Conservation (phyloP, 2,888 invertebrate genomes). For the Polydrusus cervinus region DNA sequence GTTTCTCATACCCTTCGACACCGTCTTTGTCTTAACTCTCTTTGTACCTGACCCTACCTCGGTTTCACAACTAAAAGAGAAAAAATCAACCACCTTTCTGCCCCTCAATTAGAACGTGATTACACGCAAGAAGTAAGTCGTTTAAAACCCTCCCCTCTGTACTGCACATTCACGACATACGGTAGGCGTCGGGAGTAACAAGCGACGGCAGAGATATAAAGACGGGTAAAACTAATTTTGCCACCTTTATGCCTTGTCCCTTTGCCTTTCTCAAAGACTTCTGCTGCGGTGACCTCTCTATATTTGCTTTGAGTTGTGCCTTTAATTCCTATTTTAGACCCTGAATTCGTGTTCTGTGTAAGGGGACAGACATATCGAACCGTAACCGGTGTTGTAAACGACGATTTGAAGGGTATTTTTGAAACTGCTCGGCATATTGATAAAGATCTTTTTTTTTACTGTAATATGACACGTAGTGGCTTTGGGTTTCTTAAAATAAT, state of each 20-base stretch:
- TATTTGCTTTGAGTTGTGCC: conserved; percentile 19
- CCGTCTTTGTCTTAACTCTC: neutral
- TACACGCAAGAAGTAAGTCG: conserved; percentile 30
- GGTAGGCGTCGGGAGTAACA: conserved; percentile 22
- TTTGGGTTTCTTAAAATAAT: no score
- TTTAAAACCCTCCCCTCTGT: conserved; percentile 11
- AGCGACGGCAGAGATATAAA: conserved; percentile 34
- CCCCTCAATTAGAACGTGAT: conserved; percentile 18
- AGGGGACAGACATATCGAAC: neutral
- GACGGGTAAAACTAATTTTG: conserved; percentile 40
- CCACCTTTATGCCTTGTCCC: conserved; percentile 39
- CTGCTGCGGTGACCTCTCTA: conserved; percentile 29
- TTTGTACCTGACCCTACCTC: neutral
- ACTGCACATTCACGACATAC: conserved; percentile 19
- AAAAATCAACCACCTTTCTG: conserved; percentile 16
- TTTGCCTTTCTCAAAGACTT: conserved; percentile 29
- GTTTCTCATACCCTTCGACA: neutral
- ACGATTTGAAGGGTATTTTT: conserved; percentile 8
- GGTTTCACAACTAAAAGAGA: conserved; percentile 4
- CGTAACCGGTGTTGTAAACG: neutral
- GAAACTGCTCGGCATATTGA: neutral
- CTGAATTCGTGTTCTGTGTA: neutral
- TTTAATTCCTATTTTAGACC: conserved; percentile 24
- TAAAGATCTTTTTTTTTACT: neutral
- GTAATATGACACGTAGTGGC: no score